Base-by-base conservation (phyloP, 2,797 vertebrate genomes). In the Setipinna tenuifilis region DNA sequence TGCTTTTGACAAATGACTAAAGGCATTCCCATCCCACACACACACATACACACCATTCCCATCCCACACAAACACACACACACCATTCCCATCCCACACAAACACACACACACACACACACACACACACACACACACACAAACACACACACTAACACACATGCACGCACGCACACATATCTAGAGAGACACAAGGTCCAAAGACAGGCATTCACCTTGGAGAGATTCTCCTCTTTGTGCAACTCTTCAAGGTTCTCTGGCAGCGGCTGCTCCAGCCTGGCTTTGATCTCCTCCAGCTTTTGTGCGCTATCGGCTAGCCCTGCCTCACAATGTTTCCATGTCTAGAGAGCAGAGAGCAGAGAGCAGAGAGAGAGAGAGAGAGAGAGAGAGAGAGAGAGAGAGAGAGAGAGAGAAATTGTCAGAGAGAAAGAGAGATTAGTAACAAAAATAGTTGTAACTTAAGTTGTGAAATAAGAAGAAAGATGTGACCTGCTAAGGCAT, bases 271-370 rank as follows among this genome's bases (percentile, higher is more conserved):
- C 93, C 50, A 96, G 86, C 86, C 89, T 91, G 54, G 86, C 88
- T 83, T 94, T 95, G 86, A 97, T 90, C 85, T 94, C 90, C 0
- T 86, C 92, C 89, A 99, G 92, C 28, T 89, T 90, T 58, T 86
- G 91, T 89, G 90, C 88, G 85, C 93, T 44, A 35, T 93, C 92
- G 78, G 90, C 89, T 28, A 94, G 91, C 84, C 91, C 91, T 31
- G 92, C 91, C 93, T 96, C 95, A 94, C 95, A 97, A 87, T 6
- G 89, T 83, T 93, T 93, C 96, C 96, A 98, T 85, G 91, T 96
- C 98, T 99, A 85, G 41, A 91, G 89, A 54, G 19, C 59, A 87
- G 62, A 62, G 35, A 41, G 35, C n/a, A 41, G 35, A 41, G 35
- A 41, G 35, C n/a, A 41, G 35, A 41, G 2, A 35, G 35, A 41